These are phyloP conservation scores for Regulus satrapa DNA, from an alignment of 2,113 vertebrate genomes.

Conservation along the genomic window DNA sequence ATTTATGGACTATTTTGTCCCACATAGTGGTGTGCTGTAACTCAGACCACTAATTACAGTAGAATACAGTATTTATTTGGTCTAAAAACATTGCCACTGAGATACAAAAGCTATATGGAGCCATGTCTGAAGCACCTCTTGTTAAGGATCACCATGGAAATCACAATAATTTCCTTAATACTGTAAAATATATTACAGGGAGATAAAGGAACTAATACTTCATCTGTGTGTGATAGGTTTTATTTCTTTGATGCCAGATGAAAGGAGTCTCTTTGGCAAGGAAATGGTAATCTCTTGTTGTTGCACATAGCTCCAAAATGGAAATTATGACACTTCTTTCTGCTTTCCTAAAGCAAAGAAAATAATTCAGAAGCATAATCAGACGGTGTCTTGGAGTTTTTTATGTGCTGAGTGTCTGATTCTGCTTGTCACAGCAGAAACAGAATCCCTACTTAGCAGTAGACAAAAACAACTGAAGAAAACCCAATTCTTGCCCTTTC, in stretches of 20 bases:
- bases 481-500: not conserved
- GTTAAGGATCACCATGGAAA: not conserved
- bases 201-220: constrained; percentile 21
- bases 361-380: not conserved
- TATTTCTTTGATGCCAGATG: constrained; percentile 63
- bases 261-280: constrained; percentile 49
- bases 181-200: not conserved
- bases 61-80: not conserved
- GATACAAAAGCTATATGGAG: not conserved
- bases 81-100: not conserved
- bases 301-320: not conserved
- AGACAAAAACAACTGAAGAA: not conserved
- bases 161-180: not conserved
- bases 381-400: not conserved
- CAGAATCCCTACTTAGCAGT: not conserved
- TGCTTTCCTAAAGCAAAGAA: constrained; percentile 34
- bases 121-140: not conserved
- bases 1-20: not conserved
- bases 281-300: constrained; percentile 13
- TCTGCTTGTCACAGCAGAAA: constrained; percentile 6
- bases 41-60: not conserved
- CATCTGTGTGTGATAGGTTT: constrained; percentile 15
- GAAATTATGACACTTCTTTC: constrained; percentile 27
- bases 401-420: not conserved
- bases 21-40: not conserved